Base-by-base conservation (phyloP, 2,797 vertebrate species). In the Catharus ustulatus region DNA sequence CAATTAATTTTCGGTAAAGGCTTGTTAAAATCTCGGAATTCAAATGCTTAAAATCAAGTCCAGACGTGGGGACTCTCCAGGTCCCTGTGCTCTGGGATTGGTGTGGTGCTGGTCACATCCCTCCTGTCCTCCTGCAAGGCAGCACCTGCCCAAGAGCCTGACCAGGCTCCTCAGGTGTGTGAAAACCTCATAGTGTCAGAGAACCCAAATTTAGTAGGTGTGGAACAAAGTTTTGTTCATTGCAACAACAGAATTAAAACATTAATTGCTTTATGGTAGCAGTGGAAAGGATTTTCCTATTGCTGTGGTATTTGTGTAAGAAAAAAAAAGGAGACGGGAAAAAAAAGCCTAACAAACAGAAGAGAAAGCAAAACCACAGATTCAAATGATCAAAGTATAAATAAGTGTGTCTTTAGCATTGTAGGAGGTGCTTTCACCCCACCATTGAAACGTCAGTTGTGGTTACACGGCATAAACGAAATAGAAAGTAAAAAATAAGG, bases 221-320 rank as follows among this genome's bases (percentile, higher is more conserved):
- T 7, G 15, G 43, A 45, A 36, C 46, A 46, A 68, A 59, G 15
- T 5, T 43, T 36, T 12, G 5, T 48, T 80, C 13, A 7, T 43
- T 49, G 10, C 42, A n/a, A 3, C 12, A 36, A 13, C 1, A 0
- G 24, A 32, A 21, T 42, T 20, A 32, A 54, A 42, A 9, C 30
- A 20, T 1, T 19, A 15, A 1, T 9, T 74, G 61, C 0, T 45
- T 69, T 78, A 34, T 21, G 6, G 46, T 32, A 24, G 10, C 36
- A 45, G 14, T 12, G 7, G 40, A 20, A 27, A 38, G 34, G 23
- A 26, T 77, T 90, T 74, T 86, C 40, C 11, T 48, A 0, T 75
- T 88, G 22, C 51, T 26, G 7, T 71, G 46, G 7, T 68, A 10
- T 72, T 18, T 51, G 7, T 22, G 40, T 38, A 71, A 42, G 45